Conservation (phyloP, 2,797 vertebrate species). For the Ibycter americanus region DNA sequence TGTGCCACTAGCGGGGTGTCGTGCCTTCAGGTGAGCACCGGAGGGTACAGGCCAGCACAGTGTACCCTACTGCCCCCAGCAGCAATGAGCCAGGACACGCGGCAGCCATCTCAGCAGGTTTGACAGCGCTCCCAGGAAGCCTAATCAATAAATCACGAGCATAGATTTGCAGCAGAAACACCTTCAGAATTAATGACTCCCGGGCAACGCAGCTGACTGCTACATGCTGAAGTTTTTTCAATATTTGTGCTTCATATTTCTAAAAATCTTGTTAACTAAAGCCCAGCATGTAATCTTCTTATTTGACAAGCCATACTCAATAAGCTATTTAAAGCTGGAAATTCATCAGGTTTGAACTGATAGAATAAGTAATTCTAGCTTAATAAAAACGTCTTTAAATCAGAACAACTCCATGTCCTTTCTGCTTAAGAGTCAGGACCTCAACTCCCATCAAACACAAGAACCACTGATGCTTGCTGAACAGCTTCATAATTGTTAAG, state of each 20-base stretch:
- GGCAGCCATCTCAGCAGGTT: background rate
- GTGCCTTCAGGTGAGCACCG: background rate
- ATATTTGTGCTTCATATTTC: slow-evolving; percentile 18
- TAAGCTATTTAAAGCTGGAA: slow-evolving; percentile 41
- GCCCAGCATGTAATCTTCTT: slow-evolving; percentile 21
- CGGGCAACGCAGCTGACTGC: background rate
- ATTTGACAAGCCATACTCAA: slow-evolving; percentile 10
- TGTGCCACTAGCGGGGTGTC: fast-evolving
- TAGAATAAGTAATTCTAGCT: slow-evolving; percentile 13
- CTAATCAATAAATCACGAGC: background rate
- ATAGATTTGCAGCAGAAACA: slow-evolving; percentile 2
- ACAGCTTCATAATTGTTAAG: background rate
- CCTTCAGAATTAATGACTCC: background rate
- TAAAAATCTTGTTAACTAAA: slow-evolving; percentile 44
- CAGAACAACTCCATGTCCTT: background rate
- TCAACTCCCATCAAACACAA: background rate
- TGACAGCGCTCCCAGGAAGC: background rate
- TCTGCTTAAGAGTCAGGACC: slow-evolving; percentile 2
- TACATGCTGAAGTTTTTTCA: background rate
- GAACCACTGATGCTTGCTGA: background rate
- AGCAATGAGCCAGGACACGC: fast-evolving
- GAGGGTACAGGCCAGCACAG: background rate
- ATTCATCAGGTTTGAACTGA: slow-evolving; percentile 43
- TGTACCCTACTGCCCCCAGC: background rate
- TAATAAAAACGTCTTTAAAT: slow-evolving; percentile 44